Conservation (phyloP, 2,797 vertebrate species). For the Gallinago stenura region DNA sequence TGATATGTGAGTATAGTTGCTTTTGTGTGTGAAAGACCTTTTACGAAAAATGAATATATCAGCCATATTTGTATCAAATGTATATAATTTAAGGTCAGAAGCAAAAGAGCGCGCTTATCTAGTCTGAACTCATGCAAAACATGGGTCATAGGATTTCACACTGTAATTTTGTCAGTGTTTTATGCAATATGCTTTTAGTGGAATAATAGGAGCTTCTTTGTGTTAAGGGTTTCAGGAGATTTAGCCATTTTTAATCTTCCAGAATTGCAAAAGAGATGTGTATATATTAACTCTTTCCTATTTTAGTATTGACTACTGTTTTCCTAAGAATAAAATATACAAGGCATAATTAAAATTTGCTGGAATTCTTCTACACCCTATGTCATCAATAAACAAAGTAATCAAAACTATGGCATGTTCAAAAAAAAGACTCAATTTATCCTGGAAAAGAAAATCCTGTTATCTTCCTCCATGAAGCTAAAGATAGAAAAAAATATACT, state of each 20-base stretch:
- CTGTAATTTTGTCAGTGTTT: background rate
- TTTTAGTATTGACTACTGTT: background rate
- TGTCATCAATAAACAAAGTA: background rate
- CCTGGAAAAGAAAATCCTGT: background rate
- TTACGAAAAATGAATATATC: background rate
- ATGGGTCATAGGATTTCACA: background rate
- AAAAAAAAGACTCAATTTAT: background rate
- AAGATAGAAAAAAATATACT: background rate
- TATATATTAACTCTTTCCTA: background rate
- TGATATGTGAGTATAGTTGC: background rate
- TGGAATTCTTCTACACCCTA: background rate
- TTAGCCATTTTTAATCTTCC: background rate
- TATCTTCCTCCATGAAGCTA: background rate
- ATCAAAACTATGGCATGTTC: background rate
- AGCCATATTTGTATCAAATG: background rate
- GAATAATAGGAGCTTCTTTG: background rate
- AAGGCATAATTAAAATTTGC: background rate
- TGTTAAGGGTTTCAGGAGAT: background rate
- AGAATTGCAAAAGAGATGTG: background rate
- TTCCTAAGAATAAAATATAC: background rate
- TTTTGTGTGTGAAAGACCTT: background rate
- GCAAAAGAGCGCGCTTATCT: background rate
- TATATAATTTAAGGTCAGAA: background rate
- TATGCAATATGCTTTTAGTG: background rate
- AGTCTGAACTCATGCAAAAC: background rate